A percentile compares a stretch with the other conserved stretches of the same genome.
Conservation (phyloP, 2,797 vertebrate genomes). For the Pseudochaenichthys georgianus region DNA sequence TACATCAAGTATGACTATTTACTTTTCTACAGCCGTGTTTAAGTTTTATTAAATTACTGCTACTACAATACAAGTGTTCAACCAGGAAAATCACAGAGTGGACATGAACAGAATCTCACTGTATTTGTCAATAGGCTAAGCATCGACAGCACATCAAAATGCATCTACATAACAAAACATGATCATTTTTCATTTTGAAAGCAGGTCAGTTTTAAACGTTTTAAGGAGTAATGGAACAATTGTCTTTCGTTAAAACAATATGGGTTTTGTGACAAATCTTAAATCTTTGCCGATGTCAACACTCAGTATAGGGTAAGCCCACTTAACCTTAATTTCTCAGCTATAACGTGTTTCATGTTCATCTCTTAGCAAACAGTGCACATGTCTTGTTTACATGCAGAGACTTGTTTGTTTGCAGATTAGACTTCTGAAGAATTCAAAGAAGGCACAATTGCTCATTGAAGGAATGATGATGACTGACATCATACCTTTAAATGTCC, state of each 20-base stretch:
- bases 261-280: neutral
- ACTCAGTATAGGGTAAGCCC: slow-evolving; percentile 3
- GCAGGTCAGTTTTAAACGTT: neutral
- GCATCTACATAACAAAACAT: neutral
- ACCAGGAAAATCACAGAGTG: neutral
- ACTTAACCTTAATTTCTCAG: neutral
- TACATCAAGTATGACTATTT: neutral
- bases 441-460: neutral
- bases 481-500: slow-evolving; percentile 7
- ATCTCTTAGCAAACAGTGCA: neutral
- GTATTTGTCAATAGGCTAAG: neutral
- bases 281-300: neutral
- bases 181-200: neutral
- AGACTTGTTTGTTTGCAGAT: slow-evolving; percentile 7
- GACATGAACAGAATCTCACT: no score
- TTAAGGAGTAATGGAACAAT: neutral
- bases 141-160: neutral
- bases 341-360: neutral
- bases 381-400: slow-evolving; percentile 5
- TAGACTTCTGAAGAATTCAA: neutral
- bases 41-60: neutral
- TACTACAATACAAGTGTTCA: neutral
- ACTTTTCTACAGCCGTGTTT: neutral
- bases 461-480: neutral
- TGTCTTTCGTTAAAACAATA: neutral